Conservation (phyloP, 1,140 invertebrate genomes). For the Drosophila nigromelanica region DNA sequence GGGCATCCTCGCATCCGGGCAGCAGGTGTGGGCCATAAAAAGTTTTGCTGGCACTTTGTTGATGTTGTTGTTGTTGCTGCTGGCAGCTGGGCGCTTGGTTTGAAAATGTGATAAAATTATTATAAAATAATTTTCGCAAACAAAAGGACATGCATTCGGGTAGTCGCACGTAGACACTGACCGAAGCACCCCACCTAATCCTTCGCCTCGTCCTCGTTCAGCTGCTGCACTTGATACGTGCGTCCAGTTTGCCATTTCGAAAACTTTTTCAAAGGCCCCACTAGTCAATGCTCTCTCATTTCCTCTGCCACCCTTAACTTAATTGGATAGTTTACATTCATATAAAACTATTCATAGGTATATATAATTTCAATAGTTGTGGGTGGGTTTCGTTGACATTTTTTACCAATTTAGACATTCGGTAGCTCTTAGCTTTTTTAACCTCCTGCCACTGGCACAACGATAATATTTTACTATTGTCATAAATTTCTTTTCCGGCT, state of each 20-base stretch:
- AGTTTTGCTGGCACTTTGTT: constrained; percentile 39
- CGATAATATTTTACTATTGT: constrained; percentile 58
- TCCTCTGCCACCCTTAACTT: neutral
- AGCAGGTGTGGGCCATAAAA: constrained; percentile 68
- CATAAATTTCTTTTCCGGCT: constrained; percentile 47
- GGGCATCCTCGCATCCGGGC: constrained; percentile 27
- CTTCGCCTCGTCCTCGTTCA: constrained; percentile 6
- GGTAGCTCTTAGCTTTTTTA: constrained; percentile 28
- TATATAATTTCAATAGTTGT: neutral
- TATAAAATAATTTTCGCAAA: constrained; percentile 80
- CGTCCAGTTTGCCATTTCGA: constrained; percentile 34
- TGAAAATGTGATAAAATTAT: constrained; percentile 81
- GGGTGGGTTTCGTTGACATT: constrained; percentile 47
- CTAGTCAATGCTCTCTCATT: neutral
- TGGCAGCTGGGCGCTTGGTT: constrained; percentile 49
- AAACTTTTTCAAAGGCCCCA: constrained; percentile 19
- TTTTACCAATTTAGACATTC: constrained; percentile 27
- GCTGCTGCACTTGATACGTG: constrained; percentile 53
- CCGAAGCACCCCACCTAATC: neutral
- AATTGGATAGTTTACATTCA: constrained; percentile 62
- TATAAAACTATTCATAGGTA: too few relatives aligned
- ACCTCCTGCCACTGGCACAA: neutral
- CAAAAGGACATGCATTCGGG: constrained; percentile 56
- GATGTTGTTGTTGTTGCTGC: constrained; percentile 27
- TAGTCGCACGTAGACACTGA: constrained; percentile 40